Evolutionary conservation across 2,113 vertebrate species (phyloP).

Genomic region (Phrynocephalus versicolor): DNA sequence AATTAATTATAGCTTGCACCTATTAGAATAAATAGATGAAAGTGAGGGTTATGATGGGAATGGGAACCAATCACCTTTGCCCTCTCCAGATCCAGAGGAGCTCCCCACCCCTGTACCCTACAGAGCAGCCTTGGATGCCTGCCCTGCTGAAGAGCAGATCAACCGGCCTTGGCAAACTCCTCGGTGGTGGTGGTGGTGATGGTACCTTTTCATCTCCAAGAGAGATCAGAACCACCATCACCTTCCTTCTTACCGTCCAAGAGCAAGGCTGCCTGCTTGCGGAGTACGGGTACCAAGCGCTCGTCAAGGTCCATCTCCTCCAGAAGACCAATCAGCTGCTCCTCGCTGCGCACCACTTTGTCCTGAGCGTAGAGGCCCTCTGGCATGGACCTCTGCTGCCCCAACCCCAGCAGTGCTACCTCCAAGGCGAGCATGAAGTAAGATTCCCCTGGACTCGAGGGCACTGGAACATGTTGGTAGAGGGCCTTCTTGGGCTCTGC

Average conservation of each 20-base stretch:
- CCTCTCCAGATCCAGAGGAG: background rate
- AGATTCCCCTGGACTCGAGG: slow-evolving; percentile 64
- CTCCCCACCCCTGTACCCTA: background rate
- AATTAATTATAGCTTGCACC: too few species aligned
- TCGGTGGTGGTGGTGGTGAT: too few species aligned
- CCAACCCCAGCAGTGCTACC: slow-evolving; percentile 69
- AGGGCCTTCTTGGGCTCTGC: slow-evolving; percentile 63
- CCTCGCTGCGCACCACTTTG: slow-evolving; percentile 74
- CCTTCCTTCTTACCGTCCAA: slow-evolving; percentile 63
- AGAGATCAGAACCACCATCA: accelerated
- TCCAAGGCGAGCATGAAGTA: slow-evolving; percentile 70
- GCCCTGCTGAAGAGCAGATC: background rate
- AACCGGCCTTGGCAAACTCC: background rate
- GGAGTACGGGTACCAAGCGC: slow-evolving; percentile 68
- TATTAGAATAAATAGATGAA: too few species aligned
- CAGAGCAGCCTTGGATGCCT: too few species aligned
- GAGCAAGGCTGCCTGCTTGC: slow-evolving; percentile 67
- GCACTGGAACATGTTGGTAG: slow-evolving; percentile 68
- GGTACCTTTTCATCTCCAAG: background rate
- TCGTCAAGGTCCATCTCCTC: slow-evolving; percentile 71
- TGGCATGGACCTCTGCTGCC: slow-evolving; percentile 74
- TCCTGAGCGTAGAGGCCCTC: slow-evolving; percentile 76
- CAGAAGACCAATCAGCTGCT: slow-evolving; percentile 71
- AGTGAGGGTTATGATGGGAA: too few species aligned
- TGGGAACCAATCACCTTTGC: too few species aligned